Evolutionary conservation across 2,113 vertebrate species (phyloP).

Genomic region (Onychostruthus taczanowskii): DNA sequence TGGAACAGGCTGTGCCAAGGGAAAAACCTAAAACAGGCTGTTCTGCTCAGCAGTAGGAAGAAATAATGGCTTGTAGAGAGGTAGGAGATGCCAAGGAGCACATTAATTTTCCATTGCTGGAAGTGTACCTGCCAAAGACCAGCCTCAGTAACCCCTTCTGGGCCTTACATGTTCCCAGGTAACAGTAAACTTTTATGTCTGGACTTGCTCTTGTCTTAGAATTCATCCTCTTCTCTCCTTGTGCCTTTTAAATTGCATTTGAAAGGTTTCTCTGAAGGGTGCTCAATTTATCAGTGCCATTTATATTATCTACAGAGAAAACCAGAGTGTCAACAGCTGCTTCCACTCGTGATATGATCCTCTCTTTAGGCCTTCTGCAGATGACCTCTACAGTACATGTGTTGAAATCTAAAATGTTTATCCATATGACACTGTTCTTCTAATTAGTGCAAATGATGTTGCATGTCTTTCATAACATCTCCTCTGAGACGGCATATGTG

Average conservation of each 20-base stretch:
- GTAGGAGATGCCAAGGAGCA: not conserved
- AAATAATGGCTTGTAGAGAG: not conserved
- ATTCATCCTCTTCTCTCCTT: not conserved
- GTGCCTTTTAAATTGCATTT: not conserved
- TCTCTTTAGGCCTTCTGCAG: conserved; percentile 30
- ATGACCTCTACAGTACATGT: conserved; percentile 14
- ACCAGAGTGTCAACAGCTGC: not conserved
- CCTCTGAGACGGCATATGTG: not conserved
- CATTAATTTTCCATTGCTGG: not conserved
- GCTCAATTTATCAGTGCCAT: not conserved
- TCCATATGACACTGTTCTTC: not conserved
- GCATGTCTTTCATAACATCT: not conserved
- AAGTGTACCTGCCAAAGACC: not conserved
- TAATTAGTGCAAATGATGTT: conserved; percentile 60
- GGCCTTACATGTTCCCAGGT: not conserved
- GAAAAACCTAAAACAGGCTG: not conserved
- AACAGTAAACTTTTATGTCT: not conserved
- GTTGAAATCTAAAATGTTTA: conserved; percentile 50
- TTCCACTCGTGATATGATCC: fast-evolving
- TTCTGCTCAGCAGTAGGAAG: not conserved
- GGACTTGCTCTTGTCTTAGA: not conserved
- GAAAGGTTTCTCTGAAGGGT: not conserved
- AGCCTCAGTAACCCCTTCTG: not conserved
- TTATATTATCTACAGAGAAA: not conserved
- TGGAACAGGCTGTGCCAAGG: not conserved